A percentile compares a stretch with the other conserved stretches of the same genome.
phyloP scores from a whole-genome alignment of 2,797 vertebrate species.

The Scyliorhinus canicula region DNA sequence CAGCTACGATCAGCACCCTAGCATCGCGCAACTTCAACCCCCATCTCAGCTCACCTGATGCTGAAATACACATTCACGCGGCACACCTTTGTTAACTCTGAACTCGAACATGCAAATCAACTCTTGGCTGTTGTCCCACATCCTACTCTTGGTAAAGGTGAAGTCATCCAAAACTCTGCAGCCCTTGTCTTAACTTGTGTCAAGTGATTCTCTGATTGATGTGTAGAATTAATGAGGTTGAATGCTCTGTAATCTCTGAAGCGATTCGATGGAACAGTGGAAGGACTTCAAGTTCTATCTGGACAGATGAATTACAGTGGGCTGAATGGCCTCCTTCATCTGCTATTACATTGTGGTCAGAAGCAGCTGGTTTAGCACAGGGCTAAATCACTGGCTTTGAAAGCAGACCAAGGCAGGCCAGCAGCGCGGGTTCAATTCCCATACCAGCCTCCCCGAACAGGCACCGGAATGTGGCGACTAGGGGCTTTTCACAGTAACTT shows the following conservation, averaged over 20 bases:
- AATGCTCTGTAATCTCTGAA: background rate
- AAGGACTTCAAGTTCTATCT: background rate
- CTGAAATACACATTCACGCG: background rate
- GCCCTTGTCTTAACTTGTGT: background rate
- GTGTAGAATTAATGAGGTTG: background rate
- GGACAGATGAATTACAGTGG: background rate
- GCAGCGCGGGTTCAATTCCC: no score
- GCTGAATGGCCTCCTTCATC: background rate
- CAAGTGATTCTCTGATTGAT: background rate
- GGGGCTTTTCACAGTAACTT: no score
- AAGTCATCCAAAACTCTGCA: background rate
- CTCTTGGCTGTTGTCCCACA: background rate
- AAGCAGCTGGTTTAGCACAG: no score
- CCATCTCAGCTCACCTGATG: background rate
- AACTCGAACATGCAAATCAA: no score
- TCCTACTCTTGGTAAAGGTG: background rate
- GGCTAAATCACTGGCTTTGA: no score
- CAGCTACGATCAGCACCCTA: background rate
- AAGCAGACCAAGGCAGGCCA: no score
- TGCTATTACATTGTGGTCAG: background rate
- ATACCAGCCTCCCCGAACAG: no score
- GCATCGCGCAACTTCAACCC: background rate
- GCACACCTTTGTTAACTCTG: no score
- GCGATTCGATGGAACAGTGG: background rate
- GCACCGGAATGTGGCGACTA: no score